phyloP scores from a whole-genome alignment of 2,797 vertebrate species.

The Eleutherodactylus coqui region DNA sequence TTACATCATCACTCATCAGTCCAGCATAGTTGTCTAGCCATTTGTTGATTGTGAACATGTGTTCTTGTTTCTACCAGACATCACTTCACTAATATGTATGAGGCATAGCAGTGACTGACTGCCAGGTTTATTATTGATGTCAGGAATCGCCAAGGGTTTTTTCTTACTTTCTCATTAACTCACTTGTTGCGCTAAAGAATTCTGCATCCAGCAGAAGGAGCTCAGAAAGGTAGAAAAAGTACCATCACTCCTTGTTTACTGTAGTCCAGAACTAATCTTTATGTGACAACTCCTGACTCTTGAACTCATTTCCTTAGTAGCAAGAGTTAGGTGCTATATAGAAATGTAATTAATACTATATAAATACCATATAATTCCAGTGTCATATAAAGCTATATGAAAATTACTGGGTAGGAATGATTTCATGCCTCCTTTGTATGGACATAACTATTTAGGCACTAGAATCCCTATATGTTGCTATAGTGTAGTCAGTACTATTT shows the following conservation, averaged over 20 bases:
- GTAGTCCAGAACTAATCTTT: too few relatives aligned
- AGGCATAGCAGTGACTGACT: background rate
- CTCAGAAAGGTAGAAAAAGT: background rate
- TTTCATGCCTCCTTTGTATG: too few relatives aligned
- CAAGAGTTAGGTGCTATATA: too few relatives aligned
- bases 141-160: background rate
- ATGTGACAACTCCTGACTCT: too few relatives aligned
- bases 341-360: too few relatives aligned
- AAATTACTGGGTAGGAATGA: too few relatives aligned
- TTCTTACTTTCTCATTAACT: background rate
- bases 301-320: too few relatives aligned
- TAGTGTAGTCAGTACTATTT: too few relatives aligned
- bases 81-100: background rate
- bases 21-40: background rate
- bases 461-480: too few relatives aligned
- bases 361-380: too few relatives aligned
- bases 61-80: background rate
- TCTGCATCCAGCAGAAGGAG: background rate
- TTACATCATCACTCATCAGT: background rate
- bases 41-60: background rate
- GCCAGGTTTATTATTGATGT: background rate
- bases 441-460: too few relatives aligned
- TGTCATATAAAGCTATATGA: too few relatives aligned
- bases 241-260: background rate
- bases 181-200: background rate